Evolutionary conservation across 2,888 invertebrate species (phyloP), one percentile per base, ranked within the genome.

Genomic region (Sussaba pulchella): DNA sequence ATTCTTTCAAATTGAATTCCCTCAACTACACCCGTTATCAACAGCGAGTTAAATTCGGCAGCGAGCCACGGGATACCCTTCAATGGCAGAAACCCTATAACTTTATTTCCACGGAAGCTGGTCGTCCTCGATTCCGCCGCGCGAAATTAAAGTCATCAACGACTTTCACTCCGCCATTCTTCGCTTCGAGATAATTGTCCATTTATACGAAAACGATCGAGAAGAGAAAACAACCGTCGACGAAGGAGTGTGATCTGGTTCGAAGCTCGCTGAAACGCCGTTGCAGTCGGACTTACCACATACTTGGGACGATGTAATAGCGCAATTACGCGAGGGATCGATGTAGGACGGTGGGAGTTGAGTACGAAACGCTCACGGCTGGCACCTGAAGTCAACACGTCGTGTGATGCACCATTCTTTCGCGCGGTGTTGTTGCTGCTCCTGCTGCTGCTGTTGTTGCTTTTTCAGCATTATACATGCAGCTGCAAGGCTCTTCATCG

Each of bases 401-500:
- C 21, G n/a, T 21, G n/a, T 5, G 67, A 10, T 39, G 24, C 39
- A 50, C 39, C 36, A 36, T n/a, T 41, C 67, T 41, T 21, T 52
- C 45, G 17, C 26, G 45, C 26, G 6, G n/a, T 24, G 19, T 9
- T 39, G 19, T 31, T 39, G 50, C 21, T 17, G 21, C 39, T 50
- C 17, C 8, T 61, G 39, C 39, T 39, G 41, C 17, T 19, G 61
- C n/a, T n/a, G n/a, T n/a, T n/a, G n/a, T n/a, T n/a, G n/a, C 19
- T 66, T 66, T 66, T 52, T 70, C 12, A 47, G 31, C 61, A 61
- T 61, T 47, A 36, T 36, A n/a, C 10, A 9, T 9, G 71, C 71
- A 71, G 59, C 71, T 71, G 71, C 47, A 54, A 17, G 26, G n/a
- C 61, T 61, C 47, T 50, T 61, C 47, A 36, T 57, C 36, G 47